phyloP scores from a whole-genome alignment of 2,888 invertebrate species.

The Eurytoma californica region DNA sequence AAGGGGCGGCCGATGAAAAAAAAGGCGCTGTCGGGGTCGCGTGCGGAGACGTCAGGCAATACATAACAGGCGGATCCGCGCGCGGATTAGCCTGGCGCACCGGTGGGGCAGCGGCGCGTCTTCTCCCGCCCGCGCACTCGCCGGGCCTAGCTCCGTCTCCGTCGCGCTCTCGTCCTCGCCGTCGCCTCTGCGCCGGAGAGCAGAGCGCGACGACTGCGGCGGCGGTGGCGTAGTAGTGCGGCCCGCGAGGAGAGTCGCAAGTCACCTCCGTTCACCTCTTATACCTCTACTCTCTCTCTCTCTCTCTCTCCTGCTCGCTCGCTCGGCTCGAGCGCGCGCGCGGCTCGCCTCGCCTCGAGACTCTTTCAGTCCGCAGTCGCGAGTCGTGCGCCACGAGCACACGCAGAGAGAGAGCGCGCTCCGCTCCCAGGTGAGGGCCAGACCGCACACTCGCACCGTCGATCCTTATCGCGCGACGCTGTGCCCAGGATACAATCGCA shows the following conservation, averaged over 20 bases:
- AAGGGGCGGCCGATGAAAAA: too few relatives aligned
- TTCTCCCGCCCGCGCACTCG: constrained; percentile 54
- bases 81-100: constrained; percentile 10
- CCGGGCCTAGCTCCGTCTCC: constrained; percentile 12
- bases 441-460: not conserved
- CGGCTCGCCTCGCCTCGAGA: constrained; percentile 22
- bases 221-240: constrained; percentile 34
- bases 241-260: constrained; percentile 67
- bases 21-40: not conserved
- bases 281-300: constrained; percentile 64
- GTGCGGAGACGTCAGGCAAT: not conserved
- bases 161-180: constrained; percentile 9
- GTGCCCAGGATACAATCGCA: not conserved
- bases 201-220: constrained; percentile 4
- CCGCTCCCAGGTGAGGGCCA: not conserved
- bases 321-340: constrained; percentile 29
- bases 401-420: constrained; percentile 20
- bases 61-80: constrained; percentile 39
- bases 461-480: not conserved
- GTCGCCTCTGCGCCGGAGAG: not conserved
- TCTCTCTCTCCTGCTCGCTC: constrained; percentile 38
- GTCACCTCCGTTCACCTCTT: constrained; percentile 73
- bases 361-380: constrained; percentile 56
- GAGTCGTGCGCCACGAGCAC: constrained; percentile 54
- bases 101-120: constrained; percentile 33